Conservation (phyloP, 2,797 vertebrate species). For the Thalassophryne amazonica region DNA sequence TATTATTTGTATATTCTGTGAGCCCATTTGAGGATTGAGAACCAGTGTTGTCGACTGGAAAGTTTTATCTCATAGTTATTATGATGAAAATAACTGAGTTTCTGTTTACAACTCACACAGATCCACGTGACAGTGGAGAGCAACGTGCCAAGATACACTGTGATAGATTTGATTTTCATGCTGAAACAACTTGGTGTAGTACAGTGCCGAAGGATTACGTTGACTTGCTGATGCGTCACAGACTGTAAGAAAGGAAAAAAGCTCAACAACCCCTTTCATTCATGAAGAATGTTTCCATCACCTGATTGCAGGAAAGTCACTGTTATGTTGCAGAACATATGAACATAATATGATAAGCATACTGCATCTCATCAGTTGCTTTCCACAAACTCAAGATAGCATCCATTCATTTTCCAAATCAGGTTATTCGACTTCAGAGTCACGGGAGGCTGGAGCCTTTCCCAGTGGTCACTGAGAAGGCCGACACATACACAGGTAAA, state of each 20-base stretch:
- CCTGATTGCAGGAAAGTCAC: not conserved
- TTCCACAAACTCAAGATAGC: too few species aligned
- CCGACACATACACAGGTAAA: too few species aligned
- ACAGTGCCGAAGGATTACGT: slow-evolving; percentile 4
- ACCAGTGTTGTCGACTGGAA: too few species aligned
- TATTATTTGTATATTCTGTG: too few species aligned
- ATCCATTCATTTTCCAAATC: too few species aligned
- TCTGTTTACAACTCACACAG: not conserved
- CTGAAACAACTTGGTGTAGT: not conserved
- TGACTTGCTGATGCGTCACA: not conserved
- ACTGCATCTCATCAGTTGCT: too few species aligned
- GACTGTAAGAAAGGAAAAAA: not conserved
- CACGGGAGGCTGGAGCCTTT: too few species aligned
- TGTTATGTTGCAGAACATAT: not conserved
- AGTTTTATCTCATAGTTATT: not conserved
- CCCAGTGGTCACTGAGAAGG: too few species aligned
- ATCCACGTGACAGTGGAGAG: slow-evolving; percentile 1
- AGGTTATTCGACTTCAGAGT: too few species aligned
- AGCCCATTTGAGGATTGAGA: too few species aligned
- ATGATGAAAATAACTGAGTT: not conserved
- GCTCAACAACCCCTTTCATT: slow-evolving; percentile 8
- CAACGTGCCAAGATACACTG: slow-evolving; percentile 7
- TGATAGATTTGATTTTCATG: slow-evolving; percentile 15
- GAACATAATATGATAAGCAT: slow-evolving; percentile 14
- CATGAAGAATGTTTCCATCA: not conserved